Conservation (phyloP, 2,113 vertebrate genomes). For the Anguilla rostrata region DNA sequence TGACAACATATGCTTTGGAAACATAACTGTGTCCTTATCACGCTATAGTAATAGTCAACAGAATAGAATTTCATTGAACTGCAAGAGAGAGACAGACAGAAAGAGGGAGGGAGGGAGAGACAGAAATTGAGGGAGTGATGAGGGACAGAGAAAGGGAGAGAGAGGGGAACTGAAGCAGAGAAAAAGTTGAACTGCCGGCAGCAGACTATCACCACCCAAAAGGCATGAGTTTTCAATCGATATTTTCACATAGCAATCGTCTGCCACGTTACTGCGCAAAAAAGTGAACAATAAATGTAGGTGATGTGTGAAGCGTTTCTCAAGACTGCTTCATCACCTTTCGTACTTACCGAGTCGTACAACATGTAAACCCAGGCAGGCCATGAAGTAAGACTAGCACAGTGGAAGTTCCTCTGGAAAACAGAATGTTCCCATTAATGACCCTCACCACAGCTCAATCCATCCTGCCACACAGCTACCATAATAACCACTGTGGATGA, state of each 20-base stretch:
- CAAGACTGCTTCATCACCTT: neutral
- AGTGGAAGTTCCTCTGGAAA: slow-evolving; percentile 86
- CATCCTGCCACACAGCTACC: no score
- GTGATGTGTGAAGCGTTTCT: no score
- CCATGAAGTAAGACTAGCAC: slow-evolving; percentile 92
- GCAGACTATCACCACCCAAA: no score
- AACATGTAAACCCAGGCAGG: slow-evolving; percentile 93
- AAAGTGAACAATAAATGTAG: no score
- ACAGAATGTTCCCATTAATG: slow-evolving; percentile 34
- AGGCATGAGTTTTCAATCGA: no score
- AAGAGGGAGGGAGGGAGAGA: no score
- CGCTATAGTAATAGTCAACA: neutral
- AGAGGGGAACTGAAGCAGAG: neutral
- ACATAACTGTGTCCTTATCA: neutral
- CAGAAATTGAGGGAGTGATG: no score
- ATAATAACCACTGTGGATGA: neutral
- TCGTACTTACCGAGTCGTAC: slow-evolving; percentile 89
- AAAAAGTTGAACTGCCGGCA: no score
- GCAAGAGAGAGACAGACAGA: neutral
- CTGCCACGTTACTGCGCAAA: no score
- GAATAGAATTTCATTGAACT: no score
- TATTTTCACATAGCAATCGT: no score
- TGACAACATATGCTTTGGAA: neutral
- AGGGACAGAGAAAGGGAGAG: neutral
- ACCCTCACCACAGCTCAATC: neutral